phyloP scores from a whole-genome alignment of 2,888 invertebrate species.

The Cylindroiulus punctatus region DNA sequence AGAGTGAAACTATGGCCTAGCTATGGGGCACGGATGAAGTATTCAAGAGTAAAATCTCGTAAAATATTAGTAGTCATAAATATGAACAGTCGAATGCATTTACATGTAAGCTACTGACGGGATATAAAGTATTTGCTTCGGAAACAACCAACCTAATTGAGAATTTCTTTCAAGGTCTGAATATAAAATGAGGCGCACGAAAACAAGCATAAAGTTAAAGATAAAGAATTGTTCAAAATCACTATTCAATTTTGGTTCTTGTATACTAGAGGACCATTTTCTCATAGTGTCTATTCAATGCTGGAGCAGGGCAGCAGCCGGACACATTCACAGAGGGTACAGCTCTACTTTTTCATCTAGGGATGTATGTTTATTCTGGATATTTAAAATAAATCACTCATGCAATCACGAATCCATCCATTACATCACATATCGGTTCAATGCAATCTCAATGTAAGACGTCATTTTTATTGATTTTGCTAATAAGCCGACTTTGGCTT shows the following conservation, averaged over 20 bases:
- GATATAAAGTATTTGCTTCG: background rate
- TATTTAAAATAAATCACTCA: background rate
- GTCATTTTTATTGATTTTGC: background rate
- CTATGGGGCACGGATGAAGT: slow-evolving; percentile 13
- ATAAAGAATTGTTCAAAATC: too few species aligned
- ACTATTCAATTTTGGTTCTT: too few species aligned
- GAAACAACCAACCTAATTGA: background rate
- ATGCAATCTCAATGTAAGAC: background rate
- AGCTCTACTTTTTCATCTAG: too few species aligned
- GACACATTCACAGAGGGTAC: too few species aligned
- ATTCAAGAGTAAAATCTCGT: background rate
- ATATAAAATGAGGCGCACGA: too few species aligned
- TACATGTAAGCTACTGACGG: background rate
- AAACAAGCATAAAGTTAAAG: too few species aligned
- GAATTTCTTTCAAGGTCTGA: background rate
- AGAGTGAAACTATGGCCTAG: background rate
- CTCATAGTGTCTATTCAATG: too few species aligned
- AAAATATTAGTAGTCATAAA: slow-evolving; percentile 23
- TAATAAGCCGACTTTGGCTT: background rate
- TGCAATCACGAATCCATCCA: background rate
- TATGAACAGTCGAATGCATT: background rate
- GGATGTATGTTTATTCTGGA: too few species aligned
- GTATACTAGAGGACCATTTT: too few species aligned
- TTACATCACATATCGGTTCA: background rate
- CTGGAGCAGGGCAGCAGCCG: too few species aligned